Evolutionary conservation across 2,113 vertebrate genomes (phyloP), one percentile per base, ranked within the genome.

Genomic region (Xyliphius kryptos): DNA sequence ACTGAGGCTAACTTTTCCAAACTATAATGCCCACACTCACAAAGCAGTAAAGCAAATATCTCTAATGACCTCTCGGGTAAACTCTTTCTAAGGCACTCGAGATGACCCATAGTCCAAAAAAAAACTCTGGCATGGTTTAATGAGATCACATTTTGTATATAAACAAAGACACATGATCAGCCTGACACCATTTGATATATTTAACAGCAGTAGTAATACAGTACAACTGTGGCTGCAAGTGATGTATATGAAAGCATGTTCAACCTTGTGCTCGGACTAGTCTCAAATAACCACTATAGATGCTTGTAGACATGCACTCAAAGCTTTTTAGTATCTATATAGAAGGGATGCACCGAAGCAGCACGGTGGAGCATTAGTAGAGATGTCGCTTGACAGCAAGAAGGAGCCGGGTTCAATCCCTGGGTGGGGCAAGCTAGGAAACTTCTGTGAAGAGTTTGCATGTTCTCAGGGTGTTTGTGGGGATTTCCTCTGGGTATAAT

Each of bases 161-260:
- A 72, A 67, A 72, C 52, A 67, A 51, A 72, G 64, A 17, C 50
- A 50, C 51, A 67, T 69, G 44, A 73, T 65, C 40, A 22, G 59
- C 14, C 52, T 67, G 55, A 63, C 9, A 6, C 7, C 0, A 3
- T 19, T 4, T 13, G 54, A 5, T 69, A 69, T 66, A 59, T 73
- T 63, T 69, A 62, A 36, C 47, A 26, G 26, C 21, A 56, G 12
- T 43, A 47, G 36, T 53, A 44, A 21, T n/a, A n/a, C n/a, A n/a
- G n/a, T 14, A 43, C 55, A 21, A 13, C 54, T 41, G 3, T n/a
- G 21, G 40, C 56, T 22, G 38, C 21, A 56, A 41, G 6, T 56
- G 55, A 36, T 43, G 56, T 58, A 44, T 15, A 44, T 58, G 56
- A 58, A 44, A 43, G 19, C 8, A n/a, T n/a, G n/a, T n/a, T n/a